Percentiles rank a stretch among this genome's conserved stretches.
These are phyloP conservation scores for Zophobas atratus DNA, from an alignment of 1,140 invertebrate species.

Conservation along the genomic window DNA sequence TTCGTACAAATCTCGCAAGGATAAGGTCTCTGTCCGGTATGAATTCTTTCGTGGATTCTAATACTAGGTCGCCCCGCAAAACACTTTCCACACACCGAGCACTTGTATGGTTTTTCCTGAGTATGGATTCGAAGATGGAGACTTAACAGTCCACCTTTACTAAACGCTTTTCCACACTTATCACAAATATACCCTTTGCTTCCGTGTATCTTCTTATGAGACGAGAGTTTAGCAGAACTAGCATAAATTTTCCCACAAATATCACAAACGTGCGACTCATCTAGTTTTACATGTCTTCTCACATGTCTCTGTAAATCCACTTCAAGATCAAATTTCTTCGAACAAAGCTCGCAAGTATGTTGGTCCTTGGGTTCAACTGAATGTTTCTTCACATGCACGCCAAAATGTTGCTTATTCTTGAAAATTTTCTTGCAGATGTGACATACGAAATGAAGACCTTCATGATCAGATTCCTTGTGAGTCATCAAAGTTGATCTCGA, in stretches of 20 bases:
- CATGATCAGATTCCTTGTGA: constrained; percentile 13
- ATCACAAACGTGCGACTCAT: constrained; percentile 69
- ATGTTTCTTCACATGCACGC: neutral
- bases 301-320: constrained; percentile 70
- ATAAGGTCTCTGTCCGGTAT: constrained; percentile 46
- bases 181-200: constrained; percentile 46
- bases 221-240: neutral
- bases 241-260: neutral
- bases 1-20: constrained; percentile 34
- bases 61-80: constrained; percentile 77
- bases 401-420: neutral
- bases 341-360: constrained; percentile 36
- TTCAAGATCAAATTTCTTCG: constrained; percentile 62
- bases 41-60: constrained; percentile 41
- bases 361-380: neutral
- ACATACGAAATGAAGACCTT: neutral
- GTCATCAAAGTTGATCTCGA: constrained; percentile 19
- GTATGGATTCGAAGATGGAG: too few relatives aligned
- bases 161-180: constrained; percentile 36
- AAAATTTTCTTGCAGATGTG: neutral
- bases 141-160: too few relatives aligned
- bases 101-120: constrained; percentile 69
- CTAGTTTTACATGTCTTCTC: constrained; percentile 71
- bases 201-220: constrained; percentile 16
- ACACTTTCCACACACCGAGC: constrained; percentile 73